Conservation (phyloP, 2,888 invertebrate species). For the Lepidocyrtinus sp. region DNA sequence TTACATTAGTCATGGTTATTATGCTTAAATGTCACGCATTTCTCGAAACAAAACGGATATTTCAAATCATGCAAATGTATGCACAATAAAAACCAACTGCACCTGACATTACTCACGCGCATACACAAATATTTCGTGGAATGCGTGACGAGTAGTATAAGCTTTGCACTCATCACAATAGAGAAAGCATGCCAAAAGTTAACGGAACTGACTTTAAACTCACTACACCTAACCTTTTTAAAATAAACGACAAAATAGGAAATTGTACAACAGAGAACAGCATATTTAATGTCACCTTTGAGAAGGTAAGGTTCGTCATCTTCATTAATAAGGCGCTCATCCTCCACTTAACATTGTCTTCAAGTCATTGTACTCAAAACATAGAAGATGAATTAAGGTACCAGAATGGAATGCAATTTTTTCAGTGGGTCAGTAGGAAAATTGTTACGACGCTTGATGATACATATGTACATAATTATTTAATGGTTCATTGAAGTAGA, state of each 20-base stretch:
- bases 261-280: neutral
- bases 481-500: neutral
- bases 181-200: neutral
- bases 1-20: neutral
- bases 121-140: neutral
- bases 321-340: neutral
- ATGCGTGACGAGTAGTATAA: neutral
- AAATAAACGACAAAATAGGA: constrained; percentile 13
- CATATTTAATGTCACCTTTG: neutral
- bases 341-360: constrained; percentile 8
- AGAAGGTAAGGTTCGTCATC: constrained; percentile 9
- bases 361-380: constrained; percentile 11
- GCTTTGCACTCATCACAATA: neutral
- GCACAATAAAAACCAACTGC: neutral
- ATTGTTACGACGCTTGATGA: neutral
- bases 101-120: constrained; percentile 5
- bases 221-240: neutral
- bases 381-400: constrained; percentile 3
- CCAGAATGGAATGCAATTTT: neutral
- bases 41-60: neutral
- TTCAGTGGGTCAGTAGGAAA: constrained; percentile 2
- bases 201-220: constrained; percentile 9
- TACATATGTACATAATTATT: neutral
- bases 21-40: too few species aligned
- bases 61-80: constrained; percentile 4